Percentiles rank a stretch among this genome's conserved stretches.
Evolutionary conservation across 2,797 vertebrate species (phyloP).

Genomic region (Sternarchorhynchus goeldii): DNA sequence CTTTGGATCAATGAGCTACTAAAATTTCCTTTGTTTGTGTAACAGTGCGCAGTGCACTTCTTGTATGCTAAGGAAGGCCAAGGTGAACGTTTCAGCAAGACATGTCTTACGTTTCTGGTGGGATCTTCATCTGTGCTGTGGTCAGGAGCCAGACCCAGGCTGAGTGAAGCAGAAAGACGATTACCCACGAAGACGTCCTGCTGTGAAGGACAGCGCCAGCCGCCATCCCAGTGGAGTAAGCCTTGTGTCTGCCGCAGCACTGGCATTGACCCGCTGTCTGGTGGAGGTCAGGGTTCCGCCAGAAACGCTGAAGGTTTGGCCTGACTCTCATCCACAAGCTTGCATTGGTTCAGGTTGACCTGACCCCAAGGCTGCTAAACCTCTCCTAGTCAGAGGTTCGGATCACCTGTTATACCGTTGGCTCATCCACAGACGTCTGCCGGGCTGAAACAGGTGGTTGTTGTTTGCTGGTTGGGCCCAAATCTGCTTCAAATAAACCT

Average conservation of each 20-base stretch:
- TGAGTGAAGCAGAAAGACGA: conserved; percentile 70
- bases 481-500: conserved; percentile 21
- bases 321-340: conserved; percentile 40
- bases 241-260: conserved; percentile 18
- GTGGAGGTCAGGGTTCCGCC: conserved; percentile 19
- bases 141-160: conserved; percentile 69
- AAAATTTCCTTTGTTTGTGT: conserved; percentile 14
- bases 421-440: conserved; percentile 14
- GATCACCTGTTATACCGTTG: conserved; percentile 12
- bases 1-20: conserved; percentile 45
- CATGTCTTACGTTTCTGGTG: conserved; percentile 87
- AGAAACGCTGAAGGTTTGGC: background rate
- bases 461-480: conserved; percentile 27
- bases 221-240: conserved; percentile 27
- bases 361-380: background rate
- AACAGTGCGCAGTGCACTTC: no score
- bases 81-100: background rate
- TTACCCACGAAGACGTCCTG: conserved; percentile 34
- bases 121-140: conserved; percentile 83
- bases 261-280: conserved; percentile 22
- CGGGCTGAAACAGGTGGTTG: conserved; percentile 21
- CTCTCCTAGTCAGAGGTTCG: conserved; percentile 15
- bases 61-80: no score
- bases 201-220: conserved; percentile 55
- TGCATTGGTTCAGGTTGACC: conserved; percentile 62